These are phyloP conservation scores for Squalus acanthias DNA, from an alignment of 2,797 vertebrate species.

Conservation along the genomic window DNA sequence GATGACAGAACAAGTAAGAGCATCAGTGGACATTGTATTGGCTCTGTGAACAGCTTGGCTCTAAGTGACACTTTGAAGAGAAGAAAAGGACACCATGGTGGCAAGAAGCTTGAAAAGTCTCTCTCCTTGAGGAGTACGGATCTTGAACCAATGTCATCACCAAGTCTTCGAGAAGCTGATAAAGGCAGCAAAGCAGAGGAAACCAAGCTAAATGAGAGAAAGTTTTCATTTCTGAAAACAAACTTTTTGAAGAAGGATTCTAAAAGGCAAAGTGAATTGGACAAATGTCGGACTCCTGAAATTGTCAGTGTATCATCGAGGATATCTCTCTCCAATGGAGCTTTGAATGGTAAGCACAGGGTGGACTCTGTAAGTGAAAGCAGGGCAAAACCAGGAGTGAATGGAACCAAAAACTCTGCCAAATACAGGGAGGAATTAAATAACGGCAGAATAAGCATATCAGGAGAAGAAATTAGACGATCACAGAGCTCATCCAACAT, in stretches of 20 bases:
- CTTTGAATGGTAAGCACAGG: constrained; percentile 45
- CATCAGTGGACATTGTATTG: constrained; percentile 43
- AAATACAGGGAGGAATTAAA: constrained; percentile 48
- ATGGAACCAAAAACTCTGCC: constrained; percentile 31
- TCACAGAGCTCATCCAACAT: constrained; percentile 78
- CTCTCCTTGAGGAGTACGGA: constrained; percentile 45
- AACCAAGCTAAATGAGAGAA: constrained; percentile 57
- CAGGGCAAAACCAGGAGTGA: constrained; percentile 46
- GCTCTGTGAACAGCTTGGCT: constrained; percentile 48
- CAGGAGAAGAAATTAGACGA: constrained; percentile 58
- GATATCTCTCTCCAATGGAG: constrained; percentile 56
- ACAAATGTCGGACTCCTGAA: constrained; percentile 44
- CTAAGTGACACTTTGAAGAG: constrained; percentile 50
- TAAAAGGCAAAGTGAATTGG: constrained; percentile 52
- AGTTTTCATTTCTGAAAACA: constrained; percentile 65
- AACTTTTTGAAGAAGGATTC: constrained; percentile 68
- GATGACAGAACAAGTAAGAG: constrained; percentile 40
- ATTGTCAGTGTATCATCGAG: constrained; percentile 49
- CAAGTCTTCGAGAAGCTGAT: constrained; percentile 40
- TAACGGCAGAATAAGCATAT: constrained; percentile 52
- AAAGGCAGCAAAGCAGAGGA: constrained; percentile 52
- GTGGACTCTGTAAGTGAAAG: constrained; percentile 24
- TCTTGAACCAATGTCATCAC: constrained; percentile 43
- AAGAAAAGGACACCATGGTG: constrained; percentile 42
- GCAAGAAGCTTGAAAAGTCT: constrained; percentile 8